These are phyloP conservation scores for Phrynocephalus versicolor DNA, from an alignment of 2,113 vertebrate species.

Conservation along the genomic window DNA sequence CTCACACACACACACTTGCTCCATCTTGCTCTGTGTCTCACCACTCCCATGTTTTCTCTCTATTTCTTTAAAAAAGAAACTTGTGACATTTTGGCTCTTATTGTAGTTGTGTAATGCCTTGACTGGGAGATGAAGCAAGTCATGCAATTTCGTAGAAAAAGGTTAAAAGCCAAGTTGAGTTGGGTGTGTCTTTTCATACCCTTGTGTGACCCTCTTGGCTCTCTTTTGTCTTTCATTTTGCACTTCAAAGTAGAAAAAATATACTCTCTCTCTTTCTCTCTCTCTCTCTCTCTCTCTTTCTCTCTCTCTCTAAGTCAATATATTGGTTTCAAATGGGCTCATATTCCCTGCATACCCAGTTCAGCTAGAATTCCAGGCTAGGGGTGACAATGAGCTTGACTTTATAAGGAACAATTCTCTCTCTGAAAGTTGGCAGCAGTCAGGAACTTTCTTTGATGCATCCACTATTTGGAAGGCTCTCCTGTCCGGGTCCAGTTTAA, in stretches of 20 bases:
- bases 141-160: rapidly evolving
- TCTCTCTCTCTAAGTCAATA: not conserved
- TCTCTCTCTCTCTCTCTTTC: too few relatives aligned
- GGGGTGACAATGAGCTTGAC: too few relatives aligned
- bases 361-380: not conserved
- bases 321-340: not conserved
- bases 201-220: not conserved
- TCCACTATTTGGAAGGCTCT: not conserved
- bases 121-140: not conserved
- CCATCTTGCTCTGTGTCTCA: not conserved
- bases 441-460: not conserved
- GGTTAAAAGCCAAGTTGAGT: not conserved
- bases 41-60: not conserved
- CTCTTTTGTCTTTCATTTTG: not conserved
- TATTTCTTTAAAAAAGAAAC: too few relatives aligned
- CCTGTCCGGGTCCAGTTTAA: not conserved
- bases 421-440: not conserved
- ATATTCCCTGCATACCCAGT: not conserved
- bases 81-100: rapidly evolving
- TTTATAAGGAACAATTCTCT: not conserved
- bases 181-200: not conserved
- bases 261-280: too few relatives aligned
- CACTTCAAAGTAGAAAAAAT: not conserved
- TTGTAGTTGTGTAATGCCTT: conserved; percentile 7
- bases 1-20: not conserved